Evolutionary conservation across 2,797 vertebrate species (phyloP), one percentile per base, ranked within the genome.

Genomic region (Cirrhinus mrigala): DNA sequence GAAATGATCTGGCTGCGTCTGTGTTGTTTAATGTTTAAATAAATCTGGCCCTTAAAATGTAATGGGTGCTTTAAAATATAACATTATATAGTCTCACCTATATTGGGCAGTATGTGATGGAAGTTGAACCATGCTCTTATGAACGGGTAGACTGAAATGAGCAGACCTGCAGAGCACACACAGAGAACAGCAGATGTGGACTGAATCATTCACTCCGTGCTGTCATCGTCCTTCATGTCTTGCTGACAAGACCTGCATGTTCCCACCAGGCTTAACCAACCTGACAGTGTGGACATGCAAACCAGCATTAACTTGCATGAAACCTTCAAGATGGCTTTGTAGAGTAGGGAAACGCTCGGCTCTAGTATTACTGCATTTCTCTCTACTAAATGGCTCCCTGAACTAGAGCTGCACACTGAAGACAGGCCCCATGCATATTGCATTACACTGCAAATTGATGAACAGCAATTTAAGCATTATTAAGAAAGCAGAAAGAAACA

Each of bases 141-240:
- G 87, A 96, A 96, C 15, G 96, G 96, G 87, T 92, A 96, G 86
- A 95, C 89, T 0, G 95, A 93, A 91, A 96, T 96, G 80, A 96
- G 93, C 86, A 96, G 91, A 68, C 95, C 96, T 96, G 90, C 7
- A 90, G 88, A 85, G 68, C 73, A 92, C 50, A 91, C 27, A 56
- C 3, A 75, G 40, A 82, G 37, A 76, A 27, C 29, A 82, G 74
- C 18, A 74, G 56, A 77, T 84, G 40, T 84, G 64, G 40, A 82
- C 40, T 16, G 40, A 74, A 74, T 48, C 29, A 1, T 18, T 54
- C 74, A 27, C 50, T 84, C 16, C 0, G 6, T 22, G 11, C 54
- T 77, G 71, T 46, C 37, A 78, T 60, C 16, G 1, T 46, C 44
- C 27, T 80, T 52, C 44, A 68, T 33, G 27, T 68, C 5, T 16